These are phyloP conservation scores for Phacellophora camtschatica DNA, from an alignment of 30 jellyfish, hydroid and myxozoan species.

Conservation along the genomic window DNA sequence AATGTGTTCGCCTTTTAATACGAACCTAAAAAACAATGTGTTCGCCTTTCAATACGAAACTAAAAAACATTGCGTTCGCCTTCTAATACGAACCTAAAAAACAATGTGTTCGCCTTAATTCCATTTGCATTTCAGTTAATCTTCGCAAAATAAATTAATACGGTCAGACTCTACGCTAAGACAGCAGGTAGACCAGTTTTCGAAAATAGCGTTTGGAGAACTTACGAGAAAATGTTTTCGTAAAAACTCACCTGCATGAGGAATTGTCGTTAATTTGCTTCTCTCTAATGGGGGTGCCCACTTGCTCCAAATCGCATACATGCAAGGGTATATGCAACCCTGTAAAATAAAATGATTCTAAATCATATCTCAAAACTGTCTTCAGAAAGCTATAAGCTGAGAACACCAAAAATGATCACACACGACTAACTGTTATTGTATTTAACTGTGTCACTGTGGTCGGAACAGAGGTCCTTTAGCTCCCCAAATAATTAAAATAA, in stretches of 20 bases:
- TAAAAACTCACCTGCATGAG: conserved; percentile 98
- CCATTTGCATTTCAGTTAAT: not conserved
- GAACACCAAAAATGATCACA: too few relatives aligned
- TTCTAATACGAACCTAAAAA: conserved; percentile 69
- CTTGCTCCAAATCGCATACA: conserved; percentile 97
- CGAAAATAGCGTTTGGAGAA: too few relatives aligned
- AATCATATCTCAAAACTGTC: too few relatives aligned
- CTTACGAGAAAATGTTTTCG: too few relatives aligned
- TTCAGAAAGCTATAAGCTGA: too few relatives aligned
- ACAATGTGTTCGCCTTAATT: not conserved
- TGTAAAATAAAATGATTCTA: conserved; percentile 13
- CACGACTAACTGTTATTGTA: too few relatives aligned
- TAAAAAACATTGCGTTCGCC: not conserved
- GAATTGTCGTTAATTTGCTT: conserved; percentile 78
- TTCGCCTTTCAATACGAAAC: conserved; percentile 58
- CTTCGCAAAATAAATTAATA: too few relatives aligned
- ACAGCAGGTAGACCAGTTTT: too few relatives aligned
- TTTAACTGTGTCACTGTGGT: too few relatives aligned
- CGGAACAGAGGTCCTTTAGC: too few relatives aligned
- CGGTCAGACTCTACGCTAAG: too few relatives aligned
- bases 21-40: conserved; percentile 57
- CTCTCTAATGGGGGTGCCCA: conserved; percentile 99
- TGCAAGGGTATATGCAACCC: conserved; percentile 98
- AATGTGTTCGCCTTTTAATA: not conserved
- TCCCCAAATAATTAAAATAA: too few relatives aligned